Conservation (phyloP, 2,797 vertebrate species). For the Austrolebias charrua region DNA sequence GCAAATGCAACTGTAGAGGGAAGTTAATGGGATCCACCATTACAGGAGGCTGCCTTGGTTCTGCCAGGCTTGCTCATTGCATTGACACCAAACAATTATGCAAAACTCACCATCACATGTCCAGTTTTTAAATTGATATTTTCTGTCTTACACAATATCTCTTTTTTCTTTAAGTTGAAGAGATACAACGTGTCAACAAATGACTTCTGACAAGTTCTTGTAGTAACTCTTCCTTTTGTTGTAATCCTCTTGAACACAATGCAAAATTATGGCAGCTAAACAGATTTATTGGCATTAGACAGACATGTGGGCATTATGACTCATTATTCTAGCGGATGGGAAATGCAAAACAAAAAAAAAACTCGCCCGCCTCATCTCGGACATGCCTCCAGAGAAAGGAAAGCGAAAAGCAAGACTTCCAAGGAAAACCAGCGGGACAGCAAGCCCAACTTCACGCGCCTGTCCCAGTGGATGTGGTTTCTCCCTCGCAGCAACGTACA, state of each 20-base stretch:
- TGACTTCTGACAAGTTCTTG: not conserved
- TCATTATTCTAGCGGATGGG: conserved; percentile 23
- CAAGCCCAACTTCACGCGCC: too few relatives aligned
- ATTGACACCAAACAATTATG: conserved; percentile 11
- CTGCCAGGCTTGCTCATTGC: conserved; percentile 3
- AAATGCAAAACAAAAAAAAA: too few relatives aligned
- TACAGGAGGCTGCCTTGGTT: not conserved
- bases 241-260: not conserved
- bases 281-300: not conserved
- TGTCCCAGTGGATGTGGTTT: too few relatives aligned
- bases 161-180: not conserved
- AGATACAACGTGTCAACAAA: not conserved
- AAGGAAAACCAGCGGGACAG: too few relatives aligned
- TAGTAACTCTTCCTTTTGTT: not conserved
- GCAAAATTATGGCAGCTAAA: conserved; percentile 3
- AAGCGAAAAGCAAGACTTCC: too few relatives aligned
- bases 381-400: too few relatives aligned
- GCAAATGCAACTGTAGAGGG: conserved; percentile 6
- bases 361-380: too few relatives aligned
- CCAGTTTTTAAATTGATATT: not conserved
- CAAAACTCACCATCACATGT: conserved; percentile 1
- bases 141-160: too few relatives aligned
- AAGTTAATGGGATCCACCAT: conserved; percentile 5
- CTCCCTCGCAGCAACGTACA: too few relatives aligned
- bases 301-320: conserved; percentile 30